Percentiles rank a stretch among this genome's conserved stretches.
phyloP scores from a whole-genome alignment of 2,797 vertebrate species.

The Anguilla anguilla region DNA sequence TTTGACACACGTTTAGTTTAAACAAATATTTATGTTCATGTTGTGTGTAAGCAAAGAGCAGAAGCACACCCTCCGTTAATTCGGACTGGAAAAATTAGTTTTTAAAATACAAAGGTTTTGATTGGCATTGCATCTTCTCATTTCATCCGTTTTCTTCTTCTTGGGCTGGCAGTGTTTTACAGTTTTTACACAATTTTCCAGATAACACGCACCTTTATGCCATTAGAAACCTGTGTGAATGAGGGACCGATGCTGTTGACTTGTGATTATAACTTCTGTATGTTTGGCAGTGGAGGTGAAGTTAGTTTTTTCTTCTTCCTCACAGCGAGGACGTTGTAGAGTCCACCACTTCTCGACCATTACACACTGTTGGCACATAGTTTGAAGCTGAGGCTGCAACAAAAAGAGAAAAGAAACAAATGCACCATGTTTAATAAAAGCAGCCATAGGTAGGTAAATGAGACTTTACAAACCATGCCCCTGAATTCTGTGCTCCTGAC shows the following conservation, averaged over 20 bases:
- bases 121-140: neutral
- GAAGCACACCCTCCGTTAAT: neutral
- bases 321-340: slow-evolving; percentile 96
- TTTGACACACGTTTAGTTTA: neutral
- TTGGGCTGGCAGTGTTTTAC: neutral
- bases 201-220: neutral
- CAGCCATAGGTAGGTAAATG: neutral
- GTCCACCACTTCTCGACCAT: slow-evolving; percentile 94
- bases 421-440: neutral
- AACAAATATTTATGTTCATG: neutral
- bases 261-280: slow-evolving; percentile 64
- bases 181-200: neutral
- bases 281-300: slow-evolving; percentile 45
- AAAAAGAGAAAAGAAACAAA: slow-evolving; percentile 8
- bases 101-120: neutral
- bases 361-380: slow-evolving; percentile 92
- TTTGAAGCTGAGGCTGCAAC: slow-evolving; percentile 83
- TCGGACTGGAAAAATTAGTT: neutral
- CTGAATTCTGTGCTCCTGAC: neutral
- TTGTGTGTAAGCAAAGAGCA: neutral
- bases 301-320: slow-evolving; percentile 53
- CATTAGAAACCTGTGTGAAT: slow-evolving; percentile 8
- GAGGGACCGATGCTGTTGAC: slow-evolving; percentile 52
- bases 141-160: neutral
- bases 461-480: neutral